These are phyloP conservation scores for Propsilocerus akamusi DNA, from an alignment of 1,140 invertebrate species.

Conservation along the genomic window DNA sequence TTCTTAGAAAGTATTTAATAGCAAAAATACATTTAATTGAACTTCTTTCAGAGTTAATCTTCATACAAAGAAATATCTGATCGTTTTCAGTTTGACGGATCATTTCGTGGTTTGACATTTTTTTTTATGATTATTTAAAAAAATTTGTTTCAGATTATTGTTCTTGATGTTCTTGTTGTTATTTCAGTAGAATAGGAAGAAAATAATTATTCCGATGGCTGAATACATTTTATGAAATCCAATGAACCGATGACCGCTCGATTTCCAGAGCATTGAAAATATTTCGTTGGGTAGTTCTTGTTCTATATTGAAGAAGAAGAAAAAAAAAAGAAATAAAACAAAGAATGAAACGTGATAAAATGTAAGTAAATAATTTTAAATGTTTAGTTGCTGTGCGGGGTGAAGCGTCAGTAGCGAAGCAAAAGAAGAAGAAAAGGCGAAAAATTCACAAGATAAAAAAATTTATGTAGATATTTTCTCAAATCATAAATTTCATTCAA, in stretches of 20 bases:
- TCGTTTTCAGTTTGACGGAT: too few relatives aligned
- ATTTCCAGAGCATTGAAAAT: not conserved
- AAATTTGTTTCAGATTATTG: too few relatives aligned
- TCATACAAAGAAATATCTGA: too few relatives aligned
- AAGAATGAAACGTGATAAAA: not conserved
- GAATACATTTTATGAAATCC: not conserved
- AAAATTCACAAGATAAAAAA: not conserved
- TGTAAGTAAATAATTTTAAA: too few relatives aligned
- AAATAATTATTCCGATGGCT: not conserved
- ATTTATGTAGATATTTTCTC: constrained; percentile 3
- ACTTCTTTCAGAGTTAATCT: too few relatives aligned
- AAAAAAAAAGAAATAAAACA: not conserved
- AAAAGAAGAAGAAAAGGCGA: not conserved
- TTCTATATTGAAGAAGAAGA: not conserved
- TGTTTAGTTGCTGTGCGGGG: too few relatives aligned
- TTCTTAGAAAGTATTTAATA: too few relatives aligned
- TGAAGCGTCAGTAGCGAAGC: not conserved
- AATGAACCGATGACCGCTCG: not conserved
- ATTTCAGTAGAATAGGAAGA: not conserved
- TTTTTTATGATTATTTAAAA: too few relatives aligned
- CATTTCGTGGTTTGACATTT: too few relatives aligned
- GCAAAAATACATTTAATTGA: too few relatives aligned
- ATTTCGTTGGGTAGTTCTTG: constrained; percentile 1
- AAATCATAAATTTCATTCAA: not conserved
- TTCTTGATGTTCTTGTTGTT: too few relatives aligned